Evolutionary conservation across 2,888 invertebrate genomes (phyloP).

Genomic region (Agonopterix subpropinquella): DNA sequence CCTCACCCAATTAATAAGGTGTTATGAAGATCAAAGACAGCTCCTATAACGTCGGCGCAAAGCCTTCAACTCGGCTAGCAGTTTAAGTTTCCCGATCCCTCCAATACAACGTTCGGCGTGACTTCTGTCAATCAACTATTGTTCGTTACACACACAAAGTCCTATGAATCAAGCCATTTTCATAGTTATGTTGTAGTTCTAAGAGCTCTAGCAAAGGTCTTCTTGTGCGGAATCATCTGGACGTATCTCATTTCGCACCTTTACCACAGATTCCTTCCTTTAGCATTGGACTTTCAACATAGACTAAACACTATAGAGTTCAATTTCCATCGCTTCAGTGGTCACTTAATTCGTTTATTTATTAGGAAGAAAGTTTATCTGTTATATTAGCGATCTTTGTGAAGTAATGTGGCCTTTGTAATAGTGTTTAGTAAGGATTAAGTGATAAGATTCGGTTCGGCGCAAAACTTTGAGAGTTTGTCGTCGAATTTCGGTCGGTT

Average conservation of each 20-base stretch:
- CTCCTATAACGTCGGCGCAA: constrained; percentile 44
- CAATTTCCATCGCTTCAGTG: background rate
- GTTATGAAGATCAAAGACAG: constrained; percentile 65
- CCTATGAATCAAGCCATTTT: no score
- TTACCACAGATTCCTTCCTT: background rate
- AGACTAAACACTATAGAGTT: background rate
- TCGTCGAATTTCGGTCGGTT: constrained; percentile 29
- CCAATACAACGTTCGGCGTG: constrained; percentile 32
- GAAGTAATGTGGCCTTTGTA: constrained; percentile 57
- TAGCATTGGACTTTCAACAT: no score
- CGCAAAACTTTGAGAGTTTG: constrained; percentile 33
- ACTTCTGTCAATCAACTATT: constrained; percentile 55
- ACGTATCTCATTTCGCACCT: constrained; percentile 27
- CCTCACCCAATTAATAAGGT: constrained; percentile 63
- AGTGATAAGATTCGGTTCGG: constrained; percentile 15
- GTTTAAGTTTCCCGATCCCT: constrained; percentile 56
- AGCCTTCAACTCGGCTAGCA: constrained; percentile 59
- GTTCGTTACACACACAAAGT: no score
- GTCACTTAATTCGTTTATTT: background rate
- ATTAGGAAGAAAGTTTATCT: constrained; percentile 25
- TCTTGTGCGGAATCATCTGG: no score
- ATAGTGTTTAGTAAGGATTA: constrained; percentile 64
- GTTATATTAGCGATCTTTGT: constrained; percentile 56
- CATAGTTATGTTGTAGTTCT: no score
- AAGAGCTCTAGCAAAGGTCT: no score